Percentiles rank a stretch among this genome's conserved stretches.
Evolutionary conservation across 2,113 vertebrate genomes (phyloP).

Genomic region (Hippocampus mohnikei): DNA sequence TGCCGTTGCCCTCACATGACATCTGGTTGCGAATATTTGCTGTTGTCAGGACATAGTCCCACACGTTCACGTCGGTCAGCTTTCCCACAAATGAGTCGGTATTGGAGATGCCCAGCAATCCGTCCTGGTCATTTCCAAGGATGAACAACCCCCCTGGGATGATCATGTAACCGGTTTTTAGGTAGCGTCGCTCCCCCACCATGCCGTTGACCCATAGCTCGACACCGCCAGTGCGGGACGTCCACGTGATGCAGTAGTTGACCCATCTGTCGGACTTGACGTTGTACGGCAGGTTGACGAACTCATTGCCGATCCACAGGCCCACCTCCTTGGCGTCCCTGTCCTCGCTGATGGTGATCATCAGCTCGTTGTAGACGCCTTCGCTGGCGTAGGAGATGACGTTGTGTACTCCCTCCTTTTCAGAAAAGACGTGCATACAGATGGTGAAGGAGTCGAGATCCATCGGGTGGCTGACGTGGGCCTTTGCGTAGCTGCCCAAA

Average conservation of each 20-base stretch:
- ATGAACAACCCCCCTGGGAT: slow-evolving; percentile 63
- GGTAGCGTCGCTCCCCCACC: slow-evolving; percentile 53
- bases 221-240: slow-evolving; percentile 61
- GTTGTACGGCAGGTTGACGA: slow-evolving; percentile 70
- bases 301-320: slow-evolving; percentile 74
- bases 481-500: slow-evolving; percentile 64
- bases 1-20: slow-evolving; percentile 53
- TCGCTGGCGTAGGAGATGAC: slow-evolving; percentile 75
- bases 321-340: slow-evolving; percentile 54
- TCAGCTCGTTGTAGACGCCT: slow-evolving; percentile 72
- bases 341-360: slow-evolving; percentile 60
- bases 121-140: slow-evolving; percentile 76
- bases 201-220: slow-evolving; percentile 74
- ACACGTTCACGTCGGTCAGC: slow-evolving; percentile 74
- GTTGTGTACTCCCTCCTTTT: slow-evolving; percentile 45
- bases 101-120: slow-evolving; percentile 72
- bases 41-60: slow-evolving; percentile 72
- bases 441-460: slow-evolving; percentile 72
- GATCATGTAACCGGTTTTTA: slow-evolving; percentile 62
- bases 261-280: slow-evolving; percentile 61
- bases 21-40: slow-evolving; percentile 69
- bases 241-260: slow-evolving; percentile 79
- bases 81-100: slow-evolving; percentile 69
- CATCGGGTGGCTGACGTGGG: slow-evolving; percentile 59
- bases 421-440: slow-evolving; percentile 71